phyloP scores from a whole-genome alignment of 2,888 invertebrate genomes.

The Drosophila meridiana region DNA sequence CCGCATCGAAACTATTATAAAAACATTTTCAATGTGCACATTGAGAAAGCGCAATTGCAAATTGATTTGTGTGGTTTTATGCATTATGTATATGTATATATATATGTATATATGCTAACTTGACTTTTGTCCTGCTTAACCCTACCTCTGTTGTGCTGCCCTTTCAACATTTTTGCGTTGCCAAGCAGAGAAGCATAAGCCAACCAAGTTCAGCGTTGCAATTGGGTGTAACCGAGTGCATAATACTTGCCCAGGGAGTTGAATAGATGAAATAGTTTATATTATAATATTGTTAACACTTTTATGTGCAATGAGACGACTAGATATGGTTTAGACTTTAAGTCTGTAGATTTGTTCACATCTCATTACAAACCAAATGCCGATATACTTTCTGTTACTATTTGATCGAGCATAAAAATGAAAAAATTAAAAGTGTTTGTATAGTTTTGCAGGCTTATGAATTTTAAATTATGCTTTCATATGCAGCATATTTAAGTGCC shows the following conservation, averaged over 20 bases:
- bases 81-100: slow-evolving; percentile 3
- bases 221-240: neutral
- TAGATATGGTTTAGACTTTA: too few relatives aligned
- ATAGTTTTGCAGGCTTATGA: slow-evolving; percentile 36
- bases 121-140: slow-evolving; percentile 11
- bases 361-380: neutral
- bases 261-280: neutral
- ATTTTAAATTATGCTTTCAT: slow-evolving; percentile 55
- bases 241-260: neutral
- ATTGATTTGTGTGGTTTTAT: slow-evolving; percentile 77
- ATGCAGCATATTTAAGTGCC: slow-evolving; percentile 44
- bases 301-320: too few relatives aligned
- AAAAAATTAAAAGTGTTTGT: slow-evolving; percentile 21
- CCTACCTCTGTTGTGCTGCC: too few relatives aligned
- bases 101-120: neutral
- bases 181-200: slow-evolving; percentile 20
- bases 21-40: slow-evolving; percentile 59
- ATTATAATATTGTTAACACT: too few relatives aligned
- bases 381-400: neutral
- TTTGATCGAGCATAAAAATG: neutral
- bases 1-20: slow-evolving; percentile 68
- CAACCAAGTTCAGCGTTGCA: neutral
- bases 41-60: slow-evolving; percentile 59
- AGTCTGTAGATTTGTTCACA: neutral
- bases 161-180: neutral